These are phyloP conservation scores for Eurytoma californica DNA, from an alignment of 2,888 invertebrate genomes.

Conservation along the genomic window DNA sequence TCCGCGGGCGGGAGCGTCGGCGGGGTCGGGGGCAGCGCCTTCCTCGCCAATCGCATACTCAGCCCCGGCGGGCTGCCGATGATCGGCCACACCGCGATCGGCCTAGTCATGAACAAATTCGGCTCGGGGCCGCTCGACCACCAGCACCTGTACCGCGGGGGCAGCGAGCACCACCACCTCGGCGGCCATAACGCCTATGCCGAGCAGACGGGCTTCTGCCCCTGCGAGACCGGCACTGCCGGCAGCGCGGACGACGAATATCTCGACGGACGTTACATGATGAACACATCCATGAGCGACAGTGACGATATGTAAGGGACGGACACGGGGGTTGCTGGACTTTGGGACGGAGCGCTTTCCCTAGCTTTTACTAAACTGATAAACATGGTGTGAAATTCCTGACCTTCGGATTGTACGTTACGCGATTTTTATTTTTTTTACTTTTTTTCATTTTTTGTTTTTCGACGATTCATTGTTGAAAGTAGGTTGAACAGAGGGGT, in stretches of 20 bases:
- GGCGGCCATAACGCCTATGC: slow-evolving; percentile 31
- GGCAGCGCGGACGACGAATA: slow-evolving; percentile 55
- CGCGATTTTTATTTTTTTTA: too few species aligned
- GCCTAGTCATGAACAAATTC: slow-evolving; percentile 71
- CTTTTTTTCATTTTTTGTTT: too few species aligned
- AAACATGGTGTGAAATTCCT: too few species aligned
- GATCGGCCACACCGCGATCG: slow-evolving; percentile 70
- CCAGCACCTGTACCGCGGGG: slow-evolving; percentile 9
- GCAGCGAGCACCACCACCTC: slow-evolving; percentile 37
- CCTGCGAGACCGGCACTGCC: slow-evolving; percentile 61
- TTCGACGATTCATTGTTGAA: too few species aligned
- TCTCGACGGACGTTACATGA: slow-evolving; percentile 66
- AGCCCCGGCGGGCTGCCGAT: slow-evolving; percentile 70
- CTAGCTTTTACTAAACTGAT: too few species aligned
- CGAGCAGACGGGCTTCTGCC: slow-evolving; percentile 60
- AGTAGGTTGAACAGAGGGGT: too few species aligned
- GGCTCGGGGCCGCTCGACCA: slow-evolving; percentile 62
- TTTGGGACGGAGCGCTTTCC: too few species aligned
- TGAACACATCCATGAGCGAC: slow-evolving; percentile 67
- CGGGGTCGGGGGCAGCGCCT: slow-evolving; percentile 9
- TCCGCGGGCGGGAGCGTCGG: neutral
- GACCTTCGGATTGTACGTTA: too few species aligned
- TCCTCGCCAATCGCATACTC: slow-evolving; percentile 68
- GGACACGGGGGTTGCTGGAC: neutral
- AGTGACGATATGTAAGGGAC: slow-evolving; percentile 65